phyloP scores from a whole-genome alignment of 2,113 vertebrate species.

The Equus quagga region DNA sequence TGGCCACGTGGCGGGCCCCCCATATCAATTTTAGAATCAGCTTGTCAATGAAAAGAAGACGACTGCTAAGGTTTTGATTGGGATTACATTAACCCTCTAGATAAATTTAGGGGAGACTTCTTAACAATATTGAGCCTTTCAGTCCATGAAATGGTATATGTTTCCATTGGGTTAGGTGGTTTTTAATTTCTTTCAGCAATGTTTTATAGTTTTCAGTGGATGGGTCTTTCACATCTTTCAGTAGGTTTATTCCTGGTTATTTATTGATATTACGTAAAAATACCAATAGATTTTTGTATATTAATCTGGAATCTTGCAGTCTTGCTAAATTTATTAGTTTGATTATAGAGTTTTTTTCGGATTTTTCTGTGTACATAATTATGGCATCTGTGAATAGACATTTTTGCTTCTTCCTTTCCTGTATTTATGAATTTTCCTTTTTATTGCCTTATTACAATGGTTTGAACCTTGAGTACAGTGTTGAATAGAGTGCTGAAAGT shows the following conservation, averaged over 20 bases:
- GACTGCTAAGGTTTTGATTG: background rate
- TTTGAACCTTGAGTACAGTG: background rate
- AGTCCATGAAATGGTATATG: background rate
- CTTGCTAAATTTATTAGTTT: conserved; percentile 35
- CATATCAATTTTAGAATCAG: background rate
- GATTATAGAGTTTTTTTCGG: background rate
- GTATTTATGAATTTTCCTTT: background rate
- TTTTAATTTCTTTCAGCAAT: background rate
- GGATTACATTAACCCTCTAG: background rate
- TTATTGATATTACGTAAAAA: conserved; percentile 4
- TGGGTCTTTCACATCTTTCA: background rate
- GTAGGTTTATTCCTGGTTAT: conserved; percentile 41
- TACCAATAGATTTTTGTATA: background rate
- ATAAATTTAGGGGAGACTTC: background rate
- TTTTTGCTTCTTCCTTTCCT: conserved; percentile 47
- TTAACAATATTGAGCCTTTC: background rate
- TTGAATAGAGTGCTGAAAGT: background rate
- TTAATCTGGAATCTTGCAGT: conserved; percentile 53
- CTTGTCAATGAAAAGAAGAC: background rate
- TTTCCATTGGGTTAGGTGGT: background rate
- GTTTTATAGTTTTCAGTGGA: background rate
- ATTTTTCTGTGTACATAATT: background rate
- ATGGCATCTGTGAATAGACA: background rate
- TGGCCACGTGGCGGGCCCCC: no score
- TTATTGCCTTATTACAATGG: background rate